A percentile compares a stretch with the other conserved stretches of the same genome.
Evolutionary conservation across 2,797 vertebrate species (phyloP).

Genomic region (Cyprinella venusta): DNA sequence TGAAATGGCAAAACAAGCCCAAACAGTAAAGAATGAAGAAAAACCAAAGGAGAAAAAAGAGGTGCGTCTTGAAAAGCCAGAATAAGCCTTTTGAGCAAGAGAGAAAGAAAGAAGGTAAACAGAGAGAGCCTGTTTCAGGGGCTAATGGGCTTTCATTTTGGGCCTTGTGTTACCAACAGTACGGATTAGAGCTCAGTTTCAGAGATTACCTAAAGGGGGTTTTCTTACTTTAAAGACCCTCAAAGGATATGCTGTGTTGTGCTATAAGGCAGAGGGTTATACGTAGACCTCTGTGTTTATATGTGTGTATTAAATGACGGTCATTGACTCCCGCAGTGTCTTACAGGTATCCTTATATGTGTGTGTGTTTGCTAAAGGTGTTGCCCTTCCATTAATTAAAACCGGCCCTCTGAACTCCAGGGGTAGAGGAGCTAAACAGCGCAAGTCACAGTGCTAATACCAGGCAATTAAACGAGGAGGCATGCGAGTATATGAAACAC

Average conservation of each 20-base stretch:
- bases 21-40: conserved; percentile 26
- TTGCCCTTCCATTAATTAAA: conserved; percentile 83
- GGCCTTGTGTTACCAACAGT: conserved; percentile 68
- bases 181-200: conserved; percentile 74
- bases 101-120: conserved; percentile 1
- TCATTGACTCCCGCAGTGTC: conserved; percentile 27
- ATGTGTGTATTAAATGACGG: conserved; percentile 14
- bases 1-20: conserved; percentile 8
- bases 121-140: conserved; percentile 24
- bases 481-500: conserved; percentile 29
- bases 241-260: conserved; percentile 70
- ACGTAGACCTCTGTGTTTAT: conserved; percentile 5
- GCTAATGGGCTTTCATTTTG: conserved; percentile 37
- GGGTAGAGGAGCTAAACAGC: conserved; percentile 46
- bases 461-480: conserved; percentile 32
- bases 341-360: not conserved
- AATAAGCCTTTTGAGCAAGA: conserved; percentile 2
- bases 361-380: conserved; percentile 65
- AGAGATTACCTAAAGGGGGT: conserved; percentile 77
- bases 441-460: conserved; percentile 38
- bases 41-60: conserved; percentile 19
- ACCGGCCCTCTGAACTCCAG: conserved; percentile 53
- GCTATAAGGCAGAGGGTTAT: conserved; percentile 57
- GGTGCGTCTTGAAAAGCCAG: not conserved
- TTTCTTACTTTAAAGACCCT: conserved; percentile 72